Evolutionary conservation across 2,113 vertebrate genomes (phyloP).

Genomic region (Anarrhichthys ocellatus): DNA sequence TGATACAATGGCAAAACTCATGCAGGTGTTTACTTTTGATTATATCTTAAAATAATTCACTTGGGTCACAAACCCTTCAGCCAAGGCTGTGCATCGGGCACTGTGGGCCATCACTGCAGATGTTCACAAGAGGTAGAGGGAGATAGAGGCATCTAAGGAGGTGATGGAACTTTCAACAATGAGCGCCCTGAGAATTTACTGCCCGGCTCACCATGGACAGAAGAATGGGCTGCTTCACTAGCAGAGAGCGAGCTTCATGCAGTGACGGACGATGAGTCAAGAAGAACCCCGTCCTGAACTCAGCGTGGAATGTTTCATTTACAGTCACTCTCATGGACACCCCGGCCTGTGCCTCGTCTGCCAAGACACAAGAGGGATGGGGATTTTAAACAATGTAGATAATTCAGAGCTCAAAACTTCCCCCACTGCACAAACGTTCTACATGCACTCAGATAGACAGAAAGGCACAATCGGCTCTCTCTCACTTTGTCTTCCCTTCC

Average conservation of each 20-base stretch:
- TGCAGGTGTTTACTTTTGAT: conserved; percentile 61
- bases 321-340: conserved; percentile 65
- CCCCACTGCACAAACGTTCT: conserved; percentile 45
- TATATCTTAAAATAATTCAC: conserved; percentile 43
- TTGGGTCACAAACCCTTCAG: conserved; percentile 12
- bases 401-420: conserved; percentile 60
- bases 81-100: conserved; percentile 8
- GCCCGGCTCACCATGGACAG: conserved; percentile 34
- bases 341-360: conserved; percentile 53
- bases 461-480: conserved; percentile 31
- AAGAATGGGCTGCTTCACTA: conserved; percentile 65
- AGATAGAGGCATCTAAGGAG: conserved; percentile 54
- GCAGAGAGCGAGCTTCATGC: conserved; percentile 56
- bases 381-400: conserved; percentile 74
- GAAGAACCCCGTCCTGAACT: conserved; percentile 74
- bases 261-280: conserved; percentile 74
- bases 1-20: conserved; percentile 40
- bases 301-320: conserved; percentile 71
- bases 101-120: conserved; percentile 17
- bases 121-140: conserved; percentile 54
- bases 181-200: conserved; percentile 60
- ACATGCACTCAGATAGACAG: conserved; percentile 32
- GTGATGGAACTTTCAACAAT: conserved; percentile 63
- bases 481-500: conserved; percentile 57
- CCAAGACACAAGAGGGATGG: conserved; percentile 66